Evolutionary conservation across 2,113 vertebrate genomes (phyloP).

Genomic region (Bungarus multicinctus): DNA sequence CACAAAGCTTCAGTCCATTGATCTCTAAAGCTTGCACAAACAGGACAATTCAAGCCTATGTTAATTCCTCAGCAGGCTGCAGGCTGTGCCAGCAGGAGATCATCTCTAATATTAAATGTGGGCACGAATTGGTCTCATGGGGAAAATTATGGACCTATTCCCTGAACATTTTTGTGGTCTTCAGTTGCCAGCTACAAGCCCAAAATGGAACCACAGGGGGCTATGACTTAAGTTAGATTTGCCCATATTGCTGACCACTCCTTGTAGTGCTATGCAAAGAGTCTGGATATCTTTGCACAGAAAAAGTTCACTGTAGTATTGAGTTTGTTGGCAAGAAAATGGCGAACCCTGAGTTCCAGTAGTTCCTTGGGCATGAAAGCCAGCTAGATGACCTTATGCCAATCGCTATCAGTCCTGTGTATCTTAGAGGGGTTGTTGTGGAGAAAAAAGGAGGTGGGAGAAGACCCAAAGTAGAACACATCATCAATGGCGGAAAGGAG

Average conservation of each 20-base stretch:
- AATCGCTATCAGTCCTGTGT: neutral
- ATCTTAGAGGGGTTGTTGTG: neutral
- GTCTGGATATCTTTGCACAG: neutral
- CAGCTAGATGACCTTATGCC: neutral
- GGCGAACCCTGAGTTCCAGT: neutral
- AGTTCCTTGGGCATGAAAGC: neutral
- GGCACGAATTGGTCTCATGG: neutral
- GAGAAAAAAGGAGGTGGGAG: neutral
- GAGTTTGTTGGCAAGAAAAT: neutral
- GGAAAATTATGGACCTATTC: neutral
- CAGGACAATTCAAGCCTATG: neutral
- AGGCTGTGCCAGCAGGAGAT: neutral
- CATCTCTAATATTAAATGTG: neutral
- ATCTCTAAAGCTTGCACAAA: neutral
- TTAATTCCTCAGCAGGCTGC: neutral
- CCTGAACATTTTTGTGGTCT: neutral
- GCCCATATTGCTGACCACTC: neutral
- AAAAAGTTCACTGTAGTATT: neutral
- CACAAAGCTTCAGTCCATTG: neutral
- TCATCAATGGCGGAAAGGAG: neutral
- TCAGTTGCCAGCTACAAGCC: neutral
- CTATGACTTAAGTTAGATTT: neutral
- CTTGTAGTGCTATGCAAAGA: neutral
- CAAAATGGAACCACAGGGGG: neutral
- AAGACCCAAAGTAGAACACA: neutral